phyloP scores from a whole-genome alignment of 2,888 invertebrate genomes.

The Trichacis sp. region DNA sequence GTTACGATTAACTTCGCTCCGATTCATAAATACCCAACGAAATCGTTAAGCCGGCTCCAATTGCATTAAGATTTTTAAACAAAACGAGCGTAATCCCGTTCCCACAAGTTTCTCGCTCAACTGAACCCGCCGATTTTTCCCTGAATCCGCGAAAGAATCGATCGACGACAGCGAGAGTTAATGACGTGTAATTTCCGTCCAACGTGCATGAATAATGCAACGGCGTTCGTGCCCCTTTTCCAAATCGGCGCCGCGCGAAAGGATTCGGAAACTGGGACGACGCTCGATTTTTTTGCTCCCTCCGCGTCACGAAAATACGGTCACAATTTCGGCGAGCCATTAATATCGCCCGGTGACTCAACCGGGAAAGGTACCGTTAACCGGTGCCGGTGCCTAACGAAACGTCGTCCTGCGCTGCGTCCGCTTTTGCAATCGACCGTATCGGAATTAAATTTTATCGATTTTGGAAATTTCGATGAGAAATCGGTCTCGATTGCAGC shows the following conservation, averaged over 20 bases:
- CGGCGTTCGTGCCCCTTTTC: background rate
- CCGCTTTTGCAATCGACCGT: slow-evolving; percentile 26
- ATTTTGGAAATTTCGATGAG: too few relatives aligned
- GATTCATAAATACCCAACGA: slow-evolving; percentile 7
- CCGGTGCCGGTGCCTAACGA: slow-evolving; percentile 18
- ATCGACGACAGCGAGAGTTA: background rate
- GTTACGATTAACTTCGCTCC: slow-evolving; percentile 12
- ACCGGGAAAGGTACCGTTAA: slow-evolving; percentile 32
- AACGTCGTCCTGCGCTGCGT: slow-evolving; percentile 30
- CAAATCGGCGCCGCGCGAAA: background rate
- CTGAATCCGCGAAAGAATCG: background rate
- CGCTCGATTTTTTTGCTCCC: background rate
- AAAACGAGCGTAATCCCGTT: too few relatives aligned
- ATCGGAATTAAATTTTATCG: too few relatives aligned
- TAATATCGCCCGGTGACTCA: slow-evolving; percentile 29
- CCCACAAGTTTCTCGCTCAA: background rate
- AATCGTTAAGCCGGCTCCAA: too few relatives aligned
- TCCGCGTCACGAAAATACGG: background rate
- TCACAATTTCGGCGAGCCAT: slow-evolving; percentile 23
- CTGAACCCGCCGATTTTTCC: background rate
- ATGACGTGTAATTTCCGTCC: background rate
- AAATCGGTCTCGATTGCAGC: too few relatives aligned
- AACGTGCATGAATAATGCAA: background rate
- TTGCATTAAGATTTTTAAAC: too few relatives aligned
- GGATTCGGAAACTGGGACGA: slow-evolving; percentile 5